Evolutionary conservation across 2,113 vertebrate genomes (phyloP).

Genomic region (Willisornis vidua): DNA sequence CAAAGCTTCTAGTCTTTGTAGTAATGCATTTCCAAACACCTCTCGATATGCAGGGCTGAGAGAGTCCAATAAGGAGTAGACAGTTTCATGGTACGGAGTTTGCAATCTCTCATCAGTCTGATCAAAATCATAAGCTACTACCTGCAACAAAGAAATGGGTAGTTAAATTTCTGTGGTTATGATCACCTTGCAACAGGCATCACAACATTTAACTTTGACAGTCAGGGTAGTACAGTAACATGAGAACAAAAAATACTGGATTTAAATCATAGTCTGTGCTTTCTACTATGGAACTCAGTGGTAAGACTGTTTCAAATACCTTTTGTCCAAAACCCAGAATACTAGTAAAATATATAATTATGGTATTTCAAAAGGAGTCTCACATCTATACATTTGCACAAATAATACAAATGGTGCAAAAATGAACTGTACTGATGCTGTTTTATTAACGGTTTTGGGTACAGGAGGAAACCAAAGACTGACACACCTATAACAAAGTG

Average conservation of each 20-base stretch:
- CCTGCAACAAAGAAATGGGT: constrained; percentile 72
- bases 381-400: background rate
- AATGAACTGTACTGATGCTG: background rate
- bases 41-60: constrained; percentile 96
- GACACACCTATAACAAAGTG: background rate
- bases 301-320: background rate
- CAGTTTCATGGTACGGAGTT: constrained; percentile 92
- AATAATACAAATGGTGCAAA: background rate
- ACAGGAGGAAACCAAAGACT: background rate
- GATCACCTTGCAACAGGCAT: background rate
- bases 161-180: background rate
- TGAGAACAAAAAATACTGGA: background rate
- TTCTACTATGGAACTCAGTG: background rate
- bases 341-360: background rate
- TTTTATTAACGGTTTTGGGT: background rate
- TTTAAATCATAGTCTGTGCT: background rate
- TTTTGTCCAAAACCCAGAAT: background rate
- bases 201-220: background rate
- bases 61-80: constrained; percentile 94
- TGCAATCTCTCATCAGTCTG: constrained; percentile 84
- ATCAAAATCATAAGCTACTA: constrained; percentile 92
- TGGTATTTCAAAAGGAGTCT: background rate
- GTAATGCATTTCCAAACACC: constrained; percentile 93
- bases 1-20: constrained; percentile 91
- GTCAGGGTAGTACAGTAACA: background rate